Base-by-base conservation (phyloP, 1,140 invertebrate species). In the Drosophila bocqueti region DNA sequence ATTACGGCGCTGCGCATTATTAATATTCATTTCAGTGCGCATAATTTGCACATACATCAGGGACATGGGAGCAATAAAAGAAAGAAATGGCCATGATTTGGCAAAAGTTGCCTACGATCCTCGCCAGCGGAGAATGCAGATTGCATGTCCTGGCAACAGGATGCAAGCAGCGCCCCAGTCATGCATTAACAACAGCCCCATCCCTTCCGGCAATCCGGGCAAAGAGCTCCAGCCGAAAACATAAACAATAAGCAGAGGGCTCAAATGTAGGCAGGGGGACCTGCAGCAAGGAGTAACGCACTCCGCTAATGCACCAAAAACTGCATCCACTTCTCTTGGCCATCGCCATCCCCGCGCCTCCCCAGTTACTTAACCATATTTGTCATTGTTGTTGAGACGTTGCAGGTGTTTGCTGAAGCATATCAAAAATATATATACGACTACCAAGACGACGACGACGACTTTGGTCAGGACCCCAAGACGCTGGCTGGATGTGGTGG, bases 331-430 rank as follows among this genome's bases (percentile, higher is more conserved):
- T 57, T 40, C 24, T 31, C 57, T 38, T 4, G 15, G 21, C 50
- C 43, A 8, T 34, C 10, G 1, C 13, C 38, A 6, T 13, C 36
- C 24, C 34, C 36, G 13, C 9, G 26, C 15, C 11, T 13, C 63
- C 29, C 58, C 45, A 62, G 71, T 87, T 86, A 87, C 83, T 87
- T 73, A 74, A 87, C 67, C 67, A 83, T 87, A 87, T 80, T 83
- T 83, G 72, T 66, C 80, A 87, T 83, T 87, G 83, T 87, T 87
- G 83, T 87, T 87, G 84, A 87, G 83, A 87, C 83, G 79, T 87
- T 87, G 83, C 83, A 87, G 83, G 83, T 87, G 83, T 87, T 87
- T 83, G 76, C 83, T 83, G 69, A 86, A 87, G 83, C 79, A 86
- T 83, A 87, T 83, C 79, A 86, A 82, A 86, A 83, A 73, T 69